These are phyloP conservation scores for Microdon myrmicae DNA, from an alignment of 2,888 invertebrate genomes.

Conservation along the genomic window DNA sequence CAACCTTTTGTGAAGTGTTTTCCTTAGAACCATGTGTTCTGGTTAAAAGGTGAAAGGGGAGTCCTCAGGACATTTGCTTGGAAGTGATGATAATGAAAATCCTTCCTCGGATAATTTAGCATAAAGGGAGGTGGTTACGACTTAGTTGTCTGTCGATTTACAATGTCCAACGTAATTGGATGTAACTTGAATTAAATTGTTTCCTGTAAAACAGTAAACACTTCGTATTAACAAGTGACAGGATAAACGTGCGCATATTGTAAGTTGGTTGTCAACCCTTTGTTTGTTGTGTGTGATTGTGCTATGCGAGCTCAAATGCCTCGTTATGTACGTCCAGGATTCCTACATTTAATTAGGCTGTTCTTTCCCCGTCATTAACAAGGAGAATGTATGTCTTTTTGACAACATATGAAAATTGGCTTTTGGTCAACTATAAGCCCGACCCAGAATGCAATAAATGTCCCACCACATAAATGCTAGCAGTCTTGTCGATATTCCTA, in stretches of 20 bases:
- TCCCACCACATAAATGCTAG: slow-evolving; percentile 32
- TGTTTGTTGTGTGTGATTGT: too few species aligned
- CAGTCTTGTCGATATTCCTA: slow-evolving; percentile 20
- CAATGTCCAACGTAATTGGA: slow-evolving; percentile 46
- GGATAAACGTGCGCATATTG: not conserved
- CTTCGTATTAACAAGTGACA: slow-evolving; percentile 31
- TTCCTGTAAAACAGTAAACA: slow-evolving; percentile 42
- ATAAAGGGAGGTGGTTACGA: slow-evolving; percentile 11
- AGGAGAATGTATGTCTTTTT: slow-evolving; percentile 21
- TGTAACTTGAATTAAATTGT: slow-evolving; percentile 44
- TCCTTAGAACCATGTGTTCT: too few species aligned
- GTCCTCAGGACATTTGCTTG: slow-evolving; percentile 22
- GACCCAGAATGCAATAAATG: slow-evolving; percentile 26
- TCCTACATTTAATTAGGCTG: slow-evolving; percentile 41
- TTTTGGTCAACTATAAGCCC: slow-evolving; percentile 16
- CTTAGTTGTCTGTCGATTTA: slow-evolving; percentile 12
- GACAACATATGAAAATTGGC: slow-evolving; percentile 45
- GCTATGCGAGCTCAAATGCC: too few species aligned
- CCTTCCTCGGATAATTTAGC: slow-evolving; percentile 18
- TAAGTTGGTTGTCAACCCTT: too few species aligned
- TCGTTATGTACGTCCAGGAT: not conserved
- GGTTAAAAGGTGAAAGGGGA: slow-evolving; percentile 9
- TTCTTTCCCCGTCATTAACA: slow-evolving; percentile 35
- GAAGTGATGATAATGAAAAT: slow-evolving; percentile 29
- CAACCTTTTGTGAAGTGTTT: slow-evolving; percentile 11